Evolutionary conservation across 2,797 vertebrate genomes (phyloP), one percentile per base, ranked within the genome.

Genomic region (Semotilus atromaculatus): DNA sequence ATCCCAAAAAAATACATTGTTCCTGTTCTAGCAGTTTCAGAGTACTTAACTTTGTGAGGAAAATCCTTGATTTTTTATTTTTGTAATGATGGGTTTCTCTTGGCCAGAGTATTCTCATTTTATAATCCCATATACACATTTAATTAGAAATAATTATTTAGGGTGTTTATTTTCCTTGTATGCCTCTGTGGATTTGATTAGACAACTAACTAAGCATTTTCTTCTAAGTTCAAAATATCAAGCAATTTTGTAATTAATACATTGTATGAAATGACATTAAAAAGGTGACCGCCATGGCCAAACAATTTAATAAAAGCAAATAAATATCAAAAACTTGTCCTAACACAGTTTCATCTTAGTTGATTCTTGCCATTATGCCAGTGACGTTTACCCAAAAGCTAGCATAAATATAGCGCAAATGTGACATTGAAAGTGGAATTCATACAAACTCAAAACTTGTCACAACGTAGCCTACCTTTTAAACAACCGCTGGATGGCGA

Each of bases 401-500:
- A 53, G 51, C 1, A 77, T 9, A 14, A 1, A 26, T 62, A 29
- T 29, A 60, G 5, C n/a, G n/a, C 14, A 62, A 62, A 16, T 3
- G 60, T 62, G 26, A 62, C 26, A 62, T 14, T 29, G 26, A 62
- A 62, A 7, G 4, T 60, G 13, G 26, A 29, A 16, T 62, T 29
- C 13, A 31, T 26, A 23, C 7, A 55, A 55, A n/a, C 3, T 64
- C 14, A 64, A 16, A 62, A 64, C 6, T 7, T 31, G 5, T 31
- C 26, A 18, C 60, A 31, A 29, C 6, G 4, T 11, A 2, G 13
- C 7, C 2, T 62, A 45, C 7, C 21, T 36, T 70, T 75, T 75
- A n/a, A 55, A 8, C 3, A 45, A n/a, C 75, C 83, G 40, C 76
- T 85, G 21, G 76, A n/a, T 85, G 76, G 83, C 83, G 55, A 36